Percentiles rank a stretch among this genome's conserved stretches.
phyloP scores from a whole-genome alignment of 2,113 vertebrate genomes.

The Cynopterus brachyotis region DNA sequence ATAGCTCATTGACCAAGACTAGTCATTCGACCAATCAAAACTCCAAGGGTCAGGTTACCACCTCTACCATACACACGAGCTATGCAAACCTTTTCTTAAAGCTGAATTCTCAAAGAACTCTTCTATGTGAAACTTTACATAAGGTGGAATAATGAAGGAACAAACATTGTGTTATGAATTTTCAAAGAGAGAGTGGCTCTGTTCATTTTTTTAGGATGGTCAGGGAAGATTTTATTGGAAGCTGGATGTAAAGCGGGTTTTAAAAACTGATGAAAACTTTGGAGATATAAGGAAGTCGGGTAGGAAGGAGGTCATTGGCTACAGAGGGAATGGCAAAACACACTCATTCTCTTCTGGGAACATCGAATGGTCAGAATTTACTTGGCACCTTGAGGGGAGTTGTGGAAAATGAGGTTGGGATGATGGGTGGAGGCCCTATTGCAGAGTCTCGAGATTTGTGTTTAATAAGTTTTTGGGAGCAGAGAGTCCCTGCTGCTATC shows the following conservation, averaged over 20 bases:
- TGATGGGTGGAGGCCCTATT: neutral
- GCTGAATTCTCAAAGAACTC: neutral
- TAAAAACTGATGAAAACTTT: neutral
- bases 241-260: neutral
- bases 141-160: neutral
- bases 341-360: neutral
- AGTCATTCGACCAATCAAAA: neutral
- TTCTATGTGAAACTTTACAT: neutral
- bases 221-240: neutral
- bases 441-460: neutral
- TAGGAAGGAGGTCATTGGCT: neutral
- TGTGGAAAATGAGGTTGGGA: neutral
- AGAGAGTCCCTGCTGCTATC: constrained; percentile 42
- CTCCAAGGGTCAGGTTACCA: neutral
- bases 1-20: neutral
- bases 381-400: neutral
- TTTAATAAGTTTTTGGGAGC: neutral
- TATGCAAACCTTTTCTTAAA: neutral
- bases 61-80: neutral
- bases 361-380: neutral
- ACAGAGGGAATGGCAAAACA: neutral
- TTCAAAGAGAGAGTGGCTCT: neutral
- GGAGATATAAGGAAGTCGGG: neutral
- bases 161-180: neutral
- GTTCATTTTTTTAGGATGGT: neutral